A percentile compares a stretch with the other conserved stretches of the same genome.
Evolutionary conservation across 2,888 invertebrate genomes (phyloP).

Genomic region (Mesorhabditis spiculigera): DNA sequence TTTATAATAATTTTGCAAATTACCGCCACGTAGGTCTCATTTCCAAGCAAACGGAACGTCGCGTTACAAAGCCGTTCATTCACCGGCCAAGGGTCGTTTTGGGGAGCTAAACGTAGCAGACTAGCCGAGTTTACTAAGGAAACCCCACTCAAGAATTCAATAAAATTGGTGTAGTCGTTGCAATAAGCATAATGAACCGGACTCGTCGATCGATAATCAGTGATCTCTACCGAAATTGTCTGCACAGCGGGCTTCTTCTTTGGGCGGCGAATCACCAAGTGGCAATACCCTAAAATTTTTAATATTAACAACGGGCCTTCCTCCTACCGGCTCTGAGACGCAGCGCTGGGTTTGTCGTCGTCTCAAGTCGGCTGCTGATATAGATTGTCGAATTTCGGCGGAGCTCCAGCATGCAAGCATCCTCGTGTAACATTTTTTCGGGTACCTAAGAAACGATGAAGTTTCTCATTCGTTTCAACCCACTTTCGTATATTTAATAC

Average conservation of each 20-base stretch:
- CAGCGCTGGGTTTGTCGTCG: not conserved
- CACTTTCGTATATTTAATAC: constrained; percentile 16
- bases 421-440: not conserved
- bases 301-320: not conserved
- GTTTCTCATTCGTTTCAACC: constrained; percentile 11
- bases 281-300: constrained; percentile 14
- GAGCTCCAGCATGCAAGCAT: constrained; percentile 1
- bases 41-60: constrained; percentile 12
- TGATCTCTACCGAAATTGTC: constrained; percentile 16
- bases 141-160: constrained; percentile 1
- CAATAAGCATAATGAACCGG: not conserved
- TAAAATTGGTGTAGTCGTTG: constrained; percentile 8
- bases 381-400: not conserved
- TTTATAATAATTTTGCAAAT: not conserved
- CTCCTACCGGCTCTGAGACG: not conserved
- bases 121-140: constrained; percentile 3
- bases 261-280: constrained; percentile 14
- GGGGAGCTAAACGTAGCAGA: not conserved
- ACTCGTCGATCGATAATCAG: constrained; percentile 10
- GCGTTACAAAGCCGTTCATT: constrained; percentile 29
- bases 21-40: not conserved
- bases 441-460: constrained; percentile 1
- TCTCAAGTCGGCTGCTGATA: not conserved
- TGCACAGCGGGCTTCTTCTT: constrained; percentile 1
- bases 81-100: constrained; percentile 19